Base-by-base conservation (phyloP, 1,140 invertebrate genomes). In the Heliconius melpomene region DNA sequence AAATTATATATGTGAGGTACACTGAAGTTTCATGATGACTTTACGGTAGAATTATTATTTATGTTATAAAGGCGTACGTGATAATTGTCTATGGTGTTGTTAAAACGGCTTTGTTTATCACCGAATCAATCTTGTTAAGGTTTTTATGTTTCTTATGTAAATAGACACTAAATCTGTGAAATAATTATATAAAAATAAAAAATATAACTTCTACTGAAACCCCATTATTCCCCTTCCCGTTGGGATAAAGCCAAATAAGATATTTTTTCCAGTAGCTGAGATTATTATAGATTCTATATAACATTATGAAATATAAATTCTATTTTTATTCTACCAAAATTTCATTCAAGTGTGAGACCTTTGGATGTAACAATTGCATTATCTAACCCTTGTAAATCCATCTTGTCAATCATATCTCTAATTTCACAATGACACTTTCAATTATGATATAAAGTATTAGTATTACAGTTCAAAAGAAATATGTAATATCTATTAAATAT, bases 1-100 rank as follows among this genome's bases (percentile, higher is more conserved):
- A 93, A 92, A 94, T 94, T 94, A 93, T 93, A 94, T 93, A 93
- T 94, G 91, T 91, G 90, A 86, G 90, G 85, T 84, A 83, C 86
- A 86, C 87, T 82, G 84, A 90, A 91, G 88, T 92, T 90, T 89
- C 89, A 91, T 89, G 85, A 88, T 88, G 89, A 85, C 87, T 88
- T 89, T 88, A 85, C 83, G 84, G 83, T 89, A 86, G 86, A 87
- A 88, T 88, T 88, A 85, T 87, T 90, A 88, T 87, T 88, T 87
- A 87, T 89, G 85, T 86, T 84, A 87, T 86, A 85, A 88, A 86
- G 84, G 77, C 82, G 74, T 78, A 78, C 80, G 81, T 83, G 85
- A 87, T 89, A 86, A 89, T 87, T 89, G 87, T 79, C 79, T 71
- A 75, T 32, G 77, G 72, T 73, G 54, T 75, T 78, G 80, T 80